phyloP scores from a whole-genome alignment of 2,888 invertebrate genomes.

The Napeogenes inachia region DNA sequence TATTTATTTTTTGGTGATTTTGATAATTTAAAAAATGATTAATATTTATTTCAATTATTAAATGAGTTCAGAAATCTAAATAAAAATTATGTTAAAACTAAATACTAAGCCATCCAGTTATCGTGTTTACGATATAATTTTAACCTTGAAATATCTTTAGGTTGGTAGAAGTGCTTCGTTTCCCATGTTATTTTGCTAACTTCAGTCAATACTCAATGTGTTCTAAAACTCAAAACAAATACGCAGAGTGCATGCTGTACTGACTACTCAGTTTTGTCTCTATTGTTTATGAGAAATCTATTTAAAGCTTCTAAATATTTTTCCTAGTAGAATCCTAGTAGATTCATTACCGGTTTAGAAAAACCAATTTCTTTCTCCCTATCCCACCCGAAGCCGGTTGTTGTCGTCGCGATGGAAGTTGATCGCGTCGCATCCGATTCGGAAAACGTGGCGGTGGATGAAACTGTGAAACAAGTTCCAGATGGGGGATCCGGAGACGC shows the following conservation, averaged over 20 bases:
- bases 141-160: constrained; percentile 13
- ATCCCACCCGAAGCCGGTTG: constrained; percentile 35
- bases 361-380: constrained; percentile 22
- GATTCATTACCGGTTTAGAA: constrained; percentile 22
- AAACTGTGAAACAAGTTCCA: constrained; percentile 53
- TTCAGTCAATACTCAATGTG: constrained; percentile 52
- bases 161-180: constrained; percentile 41
- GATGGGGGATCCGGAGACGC: constrained; percentile 70
- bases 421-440: constrained; percentile 63
- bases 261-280: constrained; percentile 39
- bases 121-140: not conserved
- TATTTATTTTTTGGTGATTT: no score
- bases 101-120: not conserved
- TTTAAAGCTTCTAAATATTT: constrained; percentile 31
- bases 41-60: not conserved
- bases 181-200: constrained; percentile 64
- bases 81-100: not conserved
- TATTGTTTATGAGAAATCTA: constrained; percentile 38
- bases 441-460: constrained; percentile 72
- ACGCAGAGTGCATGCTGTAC: constrained; percentile 38
- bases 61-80: not conserved
- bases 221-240: constrained; percentile 73
- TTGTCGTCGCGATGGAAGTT: constrained; percentile 66
- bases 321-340: constrained; percentile 37
- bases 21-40: not conserved